Evolutionary conservation across 1,140 invertebrate species (phyloP), one percentile per base, ranked within the genome.

Genomic region (Araneus ventricosus): DNA sequence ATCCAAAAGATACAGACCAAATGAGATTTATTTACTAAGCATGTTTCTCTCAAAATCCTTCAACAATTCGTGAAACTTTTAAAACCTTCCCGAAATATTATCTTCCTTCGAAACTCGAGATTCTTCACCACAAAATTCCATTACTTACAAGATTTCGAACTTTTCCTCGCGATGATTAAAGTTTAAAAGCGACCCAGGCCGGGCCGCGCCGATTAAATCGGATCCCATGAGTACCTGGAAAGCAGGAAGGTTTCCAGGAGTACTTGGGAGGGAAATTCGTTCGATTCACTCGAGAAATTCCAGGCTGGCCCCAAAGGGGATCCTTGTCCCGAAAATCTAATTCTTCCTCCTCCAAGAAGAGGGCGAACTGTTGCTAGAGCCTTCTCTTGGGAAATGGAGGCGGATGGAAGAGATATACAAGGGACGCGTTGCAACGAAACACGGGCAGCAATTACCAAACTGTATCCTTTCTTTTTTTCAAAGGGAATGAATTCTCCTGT

Each of bases 391-490:
- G n/a, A n/a, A n/a, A n/a, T n/a, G n/a, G n/a, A n/a, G n/a, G n/a
- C n/a, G n/a, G n/a, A n/a, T n/a, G 84, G 84, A 57, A 85, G 84
- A 85, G 79, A 82, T 82, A 41, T 82, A 45, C 79, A 82, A 45
- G 79, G 79, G 79, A 45, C 79, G 41, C 79, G 41, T 39, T 67
- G 63, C 27, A 67, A 82, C 34, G n/a, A 37, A 37, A 39, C 79
- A 39, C 41, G 79, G 39, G 22, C 79, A 82, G 41, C 79, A 41
- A 82, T 82, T 82, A 82, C 37, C 37, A 45, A n/a, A 45, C 37
- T 82, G 39, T 67, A 67, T 67, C 27, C n/a, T n/a, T n/a, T n/a
- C n/a, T n/a, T n/a, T n/a, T 67, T 67, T 67, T 67, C 27, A 67
- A n/a, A n/a, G 63, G 24, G 27, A n/a, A n/a, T 5, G 27, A 8